Percentiles rank a stretch among this genome's conserved stretches.
These are phyloP conservation scores for Epistrophe grossulariae DNA, from an alignment of 2,888 invertebrate species.

Conservation along the genomic window DNA sequence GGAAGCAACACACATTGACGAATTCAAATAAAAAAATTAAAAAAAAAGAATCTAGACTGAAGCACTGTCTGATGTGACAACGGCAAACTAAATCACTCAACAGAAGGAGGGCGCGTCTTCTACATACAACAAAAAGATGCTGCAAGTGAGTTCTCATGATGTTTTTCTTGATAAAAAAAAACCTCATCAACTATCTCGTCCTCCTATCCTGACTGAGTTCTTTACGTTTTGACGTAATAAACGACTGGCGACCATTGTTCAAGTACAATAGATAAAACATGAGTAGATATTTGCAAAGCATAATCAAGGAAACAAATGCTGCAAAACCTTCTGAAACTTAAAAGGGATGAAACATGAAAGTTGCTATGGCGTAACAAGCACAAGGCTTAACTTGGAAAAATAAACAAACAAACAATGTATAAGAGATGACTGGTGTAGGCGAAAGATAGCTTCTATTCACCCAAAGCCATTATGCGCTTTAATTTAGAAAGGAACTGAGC, in stretches of 20 bases:
- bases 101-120: constrained; percentile 64
- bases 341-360: constrained; percentile 43
- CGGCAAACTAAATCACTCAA: constrained; percentile 50
- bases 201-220: constrained; percentile 34
- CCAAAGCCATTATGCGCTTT: constrained; percentile 62
- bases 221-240: constrained; percentile 67
- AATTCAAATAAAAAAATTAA: constrained; percentile 36
- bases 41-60: constrained; percentile 35
- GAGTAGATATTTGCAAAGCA: constrained; percentile 56
- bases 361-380: constrained; percentile 16
- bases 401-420: constrained; percentile 32
- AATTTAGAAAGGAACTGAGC: constrained; percentile 66
- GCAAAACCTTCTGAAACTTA: constrained; percentile 32
- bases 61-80: constrained; percentile 52
- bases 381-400: constrained; percentile 56
- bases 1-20: constrained; percentile 63
- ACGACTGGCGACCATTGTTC: constrained; percentile 68
- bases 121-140: constrained; percentile 58
- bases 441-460: constrained; percentile 34
- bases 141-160: constrained; percentile 60
- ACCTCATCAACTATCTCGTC: constrained; percentile 51
- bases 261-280: constrained; percentile 73
- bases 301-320: constrained; percentile 68
- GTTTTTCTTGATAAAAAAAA: constrained; percentile 58
- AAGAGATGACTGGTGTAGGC: constrained; percentile 30